A percentile compares a stretch with the other conserved stretches of the same genome.
Evolutionary conservation across 2,113 vertebrate genomes (phyloP).

Genomic region (Mormyrus lacerda): DNA sequence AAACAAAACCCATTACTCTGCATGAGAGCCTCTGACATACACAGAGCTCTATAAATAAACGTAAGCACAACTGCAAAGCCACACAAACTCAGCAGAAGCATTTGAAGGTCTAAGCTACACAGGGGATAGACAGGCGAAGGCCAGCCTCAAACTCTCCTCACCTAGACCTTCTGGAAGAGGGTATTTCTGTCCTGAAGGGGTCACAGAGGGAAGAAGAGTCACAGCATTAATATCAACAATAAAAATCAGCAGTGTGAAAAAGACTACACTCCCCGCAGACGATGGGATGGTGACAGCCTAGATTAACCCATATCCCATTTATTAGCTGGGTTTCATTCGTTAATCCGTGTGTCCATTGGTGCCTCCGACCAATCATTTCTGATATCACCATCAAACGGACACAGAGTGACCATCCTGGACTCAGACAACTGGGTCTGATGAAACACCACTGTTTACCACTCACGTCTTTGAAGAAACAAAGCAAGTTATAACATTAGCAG

Average conservation of each 20-base stretch:
- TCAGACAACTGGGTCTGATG: background rate
- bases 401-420: background rate
- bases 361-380: background rate
- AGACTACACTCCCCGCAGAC: background rate
- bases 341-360: background rate
- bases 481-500: background rate
- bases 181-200: slow-evolving; percentile 49
- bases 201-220: slow-evolving; percentile 4
- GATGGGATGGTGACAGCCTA: background rate
- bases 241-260: background rate
- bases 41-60: background rate
- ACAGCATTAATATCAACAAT: slow-evolving; percentile 9
- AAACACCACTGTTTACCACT: background rate
- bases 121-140: background rate
- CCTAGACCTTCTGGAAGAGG: slow-evolving; percentile 46
- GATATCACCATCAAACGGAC: background rate
- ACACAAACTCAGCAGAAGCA: background rate
- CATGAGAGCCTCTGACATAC: background rate
- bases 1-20: background rate
- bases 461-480: background rate
- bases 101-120: background rate
- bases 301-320: background rate
- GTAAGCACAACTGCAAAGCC: background rate
- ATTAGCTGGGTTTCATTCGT: background rate
- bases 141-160: slow-evolving; percentile 39